Base-by-base conservation (phyloP, 2,113 vertebrate species). In the Petrocephalus microphthalmus region DNA sequence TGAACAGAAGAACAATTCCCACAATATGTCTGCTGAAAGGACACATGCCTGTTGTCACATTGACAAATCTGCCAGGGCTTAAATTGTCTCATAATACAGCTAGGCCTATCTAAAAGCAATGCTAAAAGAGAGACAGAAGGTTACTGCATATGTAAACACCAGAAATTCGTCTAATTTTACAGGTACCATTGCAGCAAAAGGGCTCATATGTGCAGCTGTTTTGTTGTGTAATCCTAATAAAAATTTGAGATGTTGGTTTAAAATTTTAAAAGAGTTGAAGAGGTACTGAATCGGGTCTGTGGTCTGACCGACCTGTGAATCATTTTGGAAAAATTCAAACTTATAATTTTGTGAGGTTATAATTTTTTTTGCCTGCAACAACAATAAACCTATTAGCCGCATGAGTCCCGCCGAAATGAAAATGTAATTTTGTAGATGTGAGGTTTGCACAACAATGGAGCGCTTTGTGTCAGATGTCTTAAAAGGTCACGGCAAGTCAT, bases 221-320 rank as follows among this genome's bases (percentile, higher is more conserved):
- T 60, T 60, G 54, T 57, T 86, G 56, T 60, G 33, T 86, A 57
- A 60, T 60, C 19, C 56, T 17, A 57, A 86, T 86, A 60, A 86
- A 86, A 86, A 22, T 60, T 60, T 60, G 19, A 45, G 25, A 86
- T 86, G 52, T 86, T 60, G 33, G 85, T 86, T 86, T 64, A 20
- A 20, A 85, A 85, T 17, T 78, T 78, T 67, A 29, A 52, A 47
- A 57, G 17, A 7, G 22, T 17, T 25, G 49, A 67, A 51, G 54
- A 86, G 7, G 51, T 56, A 7, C 85, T 47, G 86, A 51, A 87
- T 87, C 37, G 19, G 37, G 37, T 49, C n/a, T 87, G 86, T 51
- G 60, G 86, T 51, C 42, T 71, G 42, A 87, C 60, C 22, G 45
- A 25, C 33, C 5, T 29, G 29, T 87, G 86, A 87, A 71, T 87